Evolutionary conservation across 2,888 invertebrate species (phyloP), one percentile per base, ranked within the genome.

Genomic region (Chaitophorus viminalis): DNA sequence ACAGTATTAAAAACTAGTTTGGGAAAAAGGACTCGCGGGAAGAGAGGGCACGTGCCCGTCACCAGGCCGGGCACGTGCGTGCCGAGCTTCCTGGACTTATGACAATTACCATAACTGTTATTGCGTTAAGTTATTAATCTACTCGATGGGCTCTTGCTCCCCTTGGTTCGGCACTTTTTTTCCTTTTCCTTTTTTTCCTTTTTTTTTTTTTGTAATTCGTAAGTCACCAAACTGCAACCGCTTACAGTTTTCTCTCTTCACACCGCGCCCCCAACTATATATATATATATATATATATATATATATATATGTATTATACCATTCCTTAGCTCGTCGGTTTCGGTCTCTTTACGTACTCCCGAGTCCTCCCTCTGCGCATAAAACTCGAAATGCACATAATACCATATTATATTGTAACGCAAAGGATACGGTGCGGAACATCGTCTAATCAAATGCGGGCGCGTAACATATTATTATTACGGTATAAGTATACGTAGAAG

Each of bases 1-100:
- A 87, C 87, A 87, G 87, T 87, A 87, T 87, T 87, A 87, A 87
- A 87, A 87, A 87, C 87, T 87, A 87, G 87, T 87, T 87, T 81
- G 87, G 87, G 79, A 79, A 87, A 86, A 87, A 87, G 60, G 39
- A 72, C 78, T 78, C 72, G 17, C 72, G 36, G 78, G 72, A 36
- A 86, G 72, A 75, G 87, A 81, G 74, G 81, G 60, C 87, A 87
- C 86, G 87, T 81, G 79, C 36, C 25, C 79, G 79, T 29, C 79
- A 72, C 60, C 60, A 65, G 79, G 39, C 21, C 72, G 36, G 78
- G 36, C 87, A 79, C 78, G 87, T 79, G 87, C 87, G 87, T 46
- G 87, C 65, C 52, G 74, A 74, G n/a, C 87, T 87, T 87, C 87
- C 87, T 74, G 81, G 75, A 81, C 87, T 81, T 72, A 36, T 33